Conservation (phyloP, 1,140 invertebrate species). For the Berghia stephanieae region DNA sequence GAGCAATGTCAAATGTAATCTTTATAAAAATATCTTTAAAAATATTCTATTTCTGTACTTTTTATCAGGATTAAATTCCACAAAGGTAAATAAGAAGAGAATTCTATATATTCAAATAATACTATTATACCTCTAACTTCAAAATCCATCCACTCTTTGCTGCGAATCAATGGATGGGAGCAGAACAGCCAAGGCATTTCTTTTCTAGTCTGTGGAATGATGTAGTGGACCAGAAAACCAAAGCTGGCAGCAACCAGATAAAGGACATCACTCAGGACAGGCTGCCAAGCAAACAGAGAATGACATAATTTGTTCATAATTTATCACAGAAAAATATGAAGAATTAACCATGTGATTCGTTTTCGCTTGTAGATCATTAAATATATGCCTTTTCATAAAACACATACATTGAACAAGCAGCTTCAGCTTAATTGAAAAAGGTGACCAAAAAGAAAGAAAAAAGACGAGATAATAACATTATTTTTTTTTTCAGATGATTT, state of each 20-base stretch:
- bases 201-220: slow-evolving; percentile 91
- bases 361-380: background rate
- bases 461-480: no score
- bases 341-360: background rate
- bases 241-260: slow-evolving; percentile 82
- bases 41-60: background rate
- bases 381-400: background rate
- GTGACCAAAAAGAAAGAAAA: no score
- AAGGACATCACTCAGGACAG: slow-evolving; percentile 83
- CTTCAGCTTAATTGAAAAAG: no score
- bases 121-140: slow-evolving; percentile 70
- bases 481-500: no score
- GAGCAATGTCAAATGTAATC: background rate
- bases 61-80: background rate
- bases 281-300: slow-evolving; percentile 80
- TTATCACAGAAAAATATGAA: no score
- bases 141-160: slow-evolving; percentile 81
- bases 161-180: slow-evolving; percentile 85
- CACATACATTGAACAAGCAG: no score
- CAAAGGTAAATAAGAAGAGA: background rate
- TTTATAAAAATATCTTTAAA: background rate
- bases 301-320: no score
- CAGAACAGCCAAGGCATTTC: slow-evolving; percentile 97
- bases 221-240: slow-evolving; percentile 91
- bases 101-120: background rate